Percentiles rank a stretch among this genome's conserved stretches.
These are phyloP conservation scores for Cotesia congregata DNA, from an alignment of 2,888 invertebrate genomes.

Conservation along the genomic window DNA sequence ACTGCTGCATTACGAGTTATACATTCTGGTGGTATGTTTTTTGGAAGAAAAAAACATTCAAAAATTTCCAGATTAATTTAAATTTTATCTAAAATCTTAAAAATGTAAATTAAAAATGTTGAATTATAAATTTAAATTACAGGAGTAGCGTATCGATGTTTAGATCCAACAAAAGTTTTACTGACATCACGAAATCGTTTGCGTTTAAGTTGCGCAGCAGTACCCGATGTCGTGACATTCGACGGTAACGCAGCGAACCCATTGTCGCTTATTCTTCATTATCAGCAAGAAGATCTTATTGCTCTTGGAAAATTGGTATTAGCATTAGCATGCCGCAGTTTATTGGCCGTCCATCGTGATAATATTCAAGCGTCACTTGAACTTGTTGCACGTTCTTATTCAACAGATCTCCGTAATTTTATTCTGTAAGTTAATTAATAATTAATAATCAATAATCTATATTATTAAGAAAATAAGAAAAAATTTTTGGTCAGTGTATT, in stretches of 20 bases:
- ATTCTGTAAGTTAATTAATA: slow-evolving; percentile 79
- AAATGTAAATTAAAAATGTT: slow-evolving; percentile 6
- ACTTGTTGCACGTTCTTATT: slow-evolving; percentile 90
- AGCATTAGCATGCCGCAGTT: slow-evolving; percentile 92
- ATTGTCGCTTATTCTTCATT: slow-evolving; percentile 78
- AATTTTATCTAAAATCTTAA: neutral
- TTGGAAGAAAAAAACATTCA: neutral
- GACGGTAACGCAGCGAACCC: slow-evolving; percentile 80
- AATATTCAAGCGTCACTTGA: slow-evolving; percentile 91
- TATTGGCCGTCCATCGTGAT: slow-evolving; percentile 88
- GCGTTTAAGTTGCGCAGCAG: slow-evolving; percentile 85
- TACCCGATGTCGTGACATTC: slow-evolving; percentile 85
- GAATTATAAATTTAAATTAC: slow-evolving; percentile 13
- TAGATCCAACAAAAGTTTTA: slow-evolving; percentile 94
- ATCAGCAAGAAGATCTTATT: slow-evolving; percentile 92
- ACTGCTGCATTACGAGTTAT: slow-evolving; percentile 93
- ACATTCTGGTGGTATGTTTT: slow-evolving; percentile 76
- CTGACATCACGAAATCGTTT: slow-evolving; percentile 82
- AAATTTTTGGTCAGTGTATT: too few species aligned
- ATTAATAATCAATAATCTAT: slow-evolving; percentile 14
- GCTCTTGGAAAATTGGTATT: slow-evolving; percentile 92
- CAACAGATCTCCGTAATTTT: slow-evolving; percentile 93
- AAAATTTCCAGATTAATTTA: slow-evolving; percentile 1
- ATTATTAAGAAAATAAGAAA: too few species aligned
- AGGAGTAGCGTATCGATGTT: slow-evolving; percentile 82